A percentile compares a stretch with the other conserved stretches of the same genome.
Evolutionary conservation across 2,888 invertebrate genomes (phyloP).

Genomic region (Fragum sueziense): DNA sequence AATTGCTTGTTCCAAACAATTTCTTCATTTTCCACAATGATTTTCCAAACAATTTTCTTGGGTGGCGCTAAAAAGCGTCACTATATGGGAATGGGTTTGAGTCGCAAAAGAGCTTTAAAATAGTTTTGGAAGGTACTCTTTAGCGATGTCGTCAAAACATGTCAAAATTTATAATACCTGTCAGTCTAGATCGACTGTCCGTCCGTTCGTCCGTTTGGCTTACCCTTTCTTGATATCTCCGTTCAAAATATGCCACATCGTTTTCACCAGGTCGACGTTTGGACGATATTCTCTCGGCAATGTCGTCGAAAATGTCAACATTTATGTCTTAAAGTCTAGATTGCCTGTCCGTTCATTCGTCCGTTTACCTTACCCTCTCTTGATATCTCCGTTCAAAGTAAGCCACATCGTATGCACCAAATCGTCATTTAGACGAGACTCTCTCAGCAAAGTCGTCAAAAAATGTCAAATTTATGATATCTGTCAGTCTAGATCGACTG

Average conservation of each 20-base stretch:
- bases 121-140: too few relatives aligned
- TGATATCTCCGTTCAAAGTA: slow-evolving; percentile 82
- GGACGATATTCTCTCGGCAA: slow-evolving; percentile 77
- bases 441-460: slow-evolving; percentile 78
- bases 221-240: slow-evolving; percentile 81
- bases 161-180: too few relatives aligned
- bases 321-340: neutral
- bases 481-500: too few relatives aligned
- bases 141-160: too few relatives aligned
- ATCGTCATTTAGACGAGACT: slow-evolving; percentile 77
- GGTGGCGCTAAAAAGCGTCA: too few relatives aligned
- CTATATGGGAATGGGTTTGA: too few relatives aligned
- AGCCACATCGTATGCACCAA: slow-evolving; percentile 81
- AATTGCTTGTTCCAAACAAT: neutral
- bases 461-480: too few relatives aligned
- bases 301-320: slow-evolving; percentile 64
- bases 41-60: neutral
- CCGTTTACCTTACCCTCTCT: slow-evolving; percentile 71
- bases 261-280: slow-evolving; percentile 78
- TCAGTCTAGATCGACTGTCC: too few relatives aligned
- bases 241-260: slow-evolving; percentile 82
- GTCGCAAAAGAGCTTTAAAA: too few relatives aligned
- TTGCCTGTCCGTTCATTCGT: too few relatives aligned
- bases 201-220: neutral
- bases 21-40: neutral